Evolutionary conservation across 2,113 vertebrate genomes (phyloP), one percentile per base, ranked within the genome.

Genomic region (Sylvicapra grimmia): DNA sequence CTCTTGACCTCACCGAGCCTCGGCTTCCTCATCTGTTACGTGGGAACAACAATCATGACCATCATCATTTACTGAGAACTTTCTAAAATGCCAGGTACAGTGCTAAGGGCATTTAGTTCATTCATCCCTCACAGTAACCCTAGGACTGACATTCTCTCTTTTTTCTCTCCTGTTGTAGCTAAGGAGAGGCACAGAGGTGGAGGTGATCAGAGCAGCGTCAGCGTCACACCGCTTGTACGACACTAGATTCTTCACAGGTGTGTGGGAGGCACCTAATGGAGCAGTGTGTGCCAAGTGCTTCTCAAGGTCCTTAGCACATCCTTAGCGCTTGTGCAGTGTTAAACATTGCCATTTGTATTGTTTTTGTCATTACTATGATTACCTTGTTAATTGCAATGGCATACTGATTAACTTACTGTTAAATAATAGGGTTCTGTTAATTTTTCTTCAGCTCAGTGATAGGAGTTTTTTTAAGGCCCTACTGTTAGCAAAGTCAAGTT

Each of bases 21-120:
- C 11, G 2, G 40, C n/a, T 54, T 95, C 51, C 27, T 85, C 4
- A 0, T 33, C 33, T 25, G 33, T 68, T 53, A 14, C 12, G 0
- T 40, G 58, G 61, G 29, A 23, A 21, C 25, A 33, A 15, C 19
- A 21, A 14, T 82, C 3, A 0, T 23, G 5, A 5, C 29, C 16
- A 8, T 40, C 49, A 6, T 51, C 18, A 21, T 49, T 86, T 77
- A 65, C n/a, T 90, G 83, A 95, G 95, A 87, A 77, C 19, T 6
- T 83, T 14, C 56, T 94, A 15, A 90, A 44, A 93, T 72, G 77
- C 63, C 93, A 96, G 75, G 68, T 86, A 44, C 25, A 31, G 0
- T 36, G 31, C n/a, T 72, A 29, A 25, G 11, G 54, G 12, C 44
- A 31, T 40, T 89, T 9, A 8, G 18, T 54, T 63, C 49, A 8